Evolutionary conservation across 2,113 vertebrate genomes (phyloP).

Genomic region (Nanorana parkeri): DNA sequence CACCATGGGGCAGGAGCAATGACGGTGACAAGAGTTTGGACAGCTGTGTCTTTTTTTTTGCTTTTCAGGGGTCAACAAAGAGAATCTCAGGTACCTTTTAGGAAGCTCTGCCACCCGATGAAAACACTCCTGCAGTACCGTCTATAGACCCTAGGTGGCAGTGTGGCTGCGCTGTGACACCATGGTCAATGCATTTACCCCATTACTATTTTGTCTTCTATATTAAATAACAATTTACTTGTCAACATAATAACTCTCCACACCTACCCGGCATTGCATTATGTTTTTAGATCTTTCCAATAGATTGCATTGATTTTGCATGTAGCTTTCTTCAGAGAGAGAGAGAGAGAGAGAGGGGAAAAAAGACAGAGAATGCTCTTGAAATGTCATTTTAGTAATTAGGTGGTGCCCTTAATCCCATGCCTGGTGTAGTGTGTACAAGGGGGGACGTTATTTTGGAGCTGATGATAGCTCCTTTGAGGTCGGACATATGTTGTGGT

Average conservation of each 20-base stretch:
- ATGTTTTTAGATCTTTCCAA: background rate
- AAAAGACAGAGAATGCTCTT: background rate
- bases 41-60: constrained; percentile 21
- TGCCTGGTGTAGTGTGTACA: background rate
- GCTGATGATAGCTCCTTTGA: too few species aligned
- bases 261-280: background rate
- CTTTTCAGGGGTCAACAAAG: background rate
- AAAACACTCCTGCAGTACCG: constrained; percentile 49
- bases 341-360: background rate
- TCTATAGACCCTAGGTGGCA: constrained; percentile 66
- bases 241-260: constrained; percentile 1
- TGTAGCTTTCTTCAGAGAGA: background rate
- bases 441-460: too few species aligned
- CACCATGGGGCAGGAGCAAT: background rate
- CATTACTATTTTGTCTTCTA: background rate
- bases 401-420: too few species aligned
- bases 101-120: background rate
- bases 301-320: constrained; percentile 18
- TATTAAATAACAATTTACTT: constrained; percentile 13
- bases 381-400: constrained; percentile 1
- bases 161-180: constrained; percentile 14
- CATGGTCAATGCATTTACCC: background rate
- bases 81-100: background rate
- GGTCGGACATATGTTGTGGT: too few species aligned
- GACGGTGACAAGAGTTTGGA: constrained; percentile 7